Conservation (phyloP, 2,888 invertebrate species). For the Melanchra persicariae region DNA sequence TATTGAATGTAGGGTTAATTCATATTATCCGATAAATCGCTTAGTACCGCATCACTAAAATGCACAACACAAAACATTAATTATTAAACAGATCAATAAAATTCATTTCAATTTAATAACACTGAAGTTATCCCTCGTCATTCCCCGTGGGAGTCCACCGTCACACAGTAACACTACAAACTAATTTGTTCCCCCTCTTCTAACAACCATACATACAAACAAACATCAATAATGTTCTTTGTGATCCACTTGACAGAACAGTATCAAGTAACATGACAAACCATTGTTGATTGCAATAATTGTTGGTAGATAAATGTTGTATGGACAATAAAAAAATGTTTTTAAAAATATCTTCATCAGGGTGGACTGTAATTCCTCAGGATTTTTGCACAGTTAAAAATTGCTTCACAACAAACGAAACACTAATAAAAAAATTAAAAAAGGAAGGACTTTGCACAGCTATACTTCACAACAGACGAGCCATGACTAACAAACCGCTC, state of each 20-base stretch:
- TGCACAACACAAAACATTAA: conserved; percentile 29
- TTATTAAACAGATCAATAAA: conserved; percentile 45
- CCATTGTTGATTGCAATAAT: not conserved
- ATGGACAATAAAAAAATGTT: not conserved
- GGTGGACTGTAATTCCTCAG: not conserved
- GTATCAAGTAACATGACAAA: conserved; percentile 25
- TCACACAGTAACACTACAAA: conserved; percentile 30
- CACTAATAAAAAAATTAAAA: not conserved
- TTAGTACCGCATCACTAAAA: not conserved
- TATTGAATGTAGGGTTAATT: too few species aligned
- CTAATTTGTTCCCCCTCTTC: conserved; percentile 54
- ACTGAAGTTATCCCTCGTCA: conserved; percentile 29
- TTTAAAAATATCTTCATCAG: not conserved
- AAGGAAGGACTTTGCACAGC: too few species aligned
- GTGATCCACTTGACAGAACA: conserved; percentile 42
- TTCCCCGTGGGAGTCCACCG: conserved; percentile 14
- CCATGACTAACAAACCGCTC: not conserved
- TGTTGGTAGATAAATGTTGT: not conserved
- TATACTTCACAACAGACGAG: not conserved
- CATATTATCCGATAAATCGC: too few species aligned
- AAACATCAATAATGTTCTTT: conserved; percentile 54
- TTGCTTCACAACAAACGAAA: not conserved
- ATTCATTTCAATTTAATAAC: conserved; percentile 50
- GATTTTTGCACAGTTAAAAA: not conserved
- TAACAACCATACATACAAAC: conserved; percentile 34